Conservation (phyloP, 64 coral and sea anemone species). For the Pocillopora damicornis region DNA sequence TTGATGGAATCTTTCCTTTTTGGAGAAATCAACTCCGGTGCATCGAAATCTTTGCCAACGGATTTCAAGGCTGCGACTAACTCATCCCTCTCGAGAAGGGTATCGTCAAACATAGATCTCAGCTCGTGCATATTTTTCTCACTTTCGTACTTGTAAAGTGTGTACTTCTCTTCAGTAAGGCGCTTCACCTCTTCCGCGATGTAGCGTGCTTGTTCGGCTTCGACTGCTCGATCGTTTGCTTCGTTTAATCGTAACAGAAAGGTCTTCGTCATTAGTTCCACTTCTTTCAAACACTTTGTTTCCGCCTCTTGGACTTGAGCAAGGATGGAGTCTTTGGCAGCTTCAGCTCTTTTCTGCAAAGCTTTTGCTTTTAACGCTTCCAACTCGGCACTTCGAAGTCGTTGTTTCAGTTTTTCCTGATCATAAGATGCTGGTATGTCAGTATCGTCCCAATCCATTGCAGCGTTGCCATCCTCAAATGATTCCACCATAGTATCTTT, state of each 20-base stretch:
- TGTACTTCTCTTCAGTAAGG: slow-evolving; percentile 82
- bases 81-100: slow-evolving; percentile 82
- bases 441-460: slow-evolving; percentile 11
- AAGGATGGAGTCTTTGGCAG: slow-evolving; percentile 64
- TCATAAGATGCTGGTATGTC: background rate
- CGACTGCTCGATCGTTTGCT: slow-evolving; percentile 72
- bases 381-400: slow-evolving; percentile 66
- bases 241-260: slow-evolving; percentile 71
- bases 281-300: slow-evolving; percentile 77
- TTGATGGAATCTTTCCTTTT: slow-evolving; percentile 68
- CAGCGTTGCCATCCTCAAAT: slow-evolving; percentile 5
- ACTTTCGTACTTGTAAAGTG: slow-evolving; percentile 85
- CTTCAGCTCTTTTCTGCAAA: slow-evolving; percentile 75
- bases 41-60: slow-evolving; percentile 65
- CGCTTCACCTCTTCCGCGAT: slow-evolving; percentile 77
- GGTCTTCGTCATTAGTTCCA: slow-evolving; percentile 82
- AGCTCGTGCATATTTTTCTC: slow-evolving; percentile 80
- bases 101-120: slow-evolving; percentile 66
- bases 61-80: slow-evolving; percentile 70
- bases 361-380: slow-evolving; percentile 72
- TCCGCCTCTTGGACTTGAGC: slow-evolving; percentile 77
- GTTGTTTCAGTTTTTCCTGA: slow-evolving; percentile 23
- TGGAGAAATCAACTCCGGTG: slow-evolving; percentile 22
- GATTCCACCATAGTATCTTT: background rate
- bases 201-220: slow-evolving; percentile 64